These are phyloP conservation scores for Caenorhabditis sinica DNA, from an alignment of 2,888 invertebrate species.

Conservation along the genomic window DNA sequence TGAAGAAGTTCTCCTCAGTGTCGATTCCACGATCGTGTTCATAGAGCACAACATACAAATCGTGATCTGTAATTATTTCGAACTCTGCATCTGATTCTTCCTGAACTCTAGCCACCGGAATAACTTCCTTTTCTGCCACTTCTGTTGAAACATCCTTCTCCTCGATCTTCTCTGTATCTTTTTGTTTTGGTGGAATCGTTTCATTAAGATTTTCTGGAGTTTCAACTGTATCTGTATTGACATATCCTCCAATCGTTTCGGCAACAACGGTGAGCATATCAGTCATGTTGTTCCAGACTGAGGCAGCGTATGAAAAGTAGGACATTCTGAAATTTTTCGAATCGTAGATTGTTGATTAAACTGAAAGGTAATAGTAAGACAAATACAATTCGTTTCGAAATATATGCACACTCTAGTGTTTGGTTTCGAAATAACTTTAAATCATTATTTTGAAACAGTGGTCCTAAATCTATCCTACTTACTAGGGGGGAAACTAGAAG, in stretches of 20 bases:
- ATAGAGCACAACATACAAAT: constrained; percentile 6
- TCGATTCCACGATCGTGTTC: constrained; percentile 6
- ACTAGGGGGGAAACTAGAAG: too few relatives aligned
- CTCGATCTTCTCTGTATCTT: constrained; percentile 1
- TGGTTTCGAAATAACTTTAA: too few relatives aligned
- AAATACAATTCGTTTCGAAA: too few relatives aligned
- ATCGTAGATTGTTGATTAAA: neutral
- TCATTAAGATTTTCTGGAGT: neutral
- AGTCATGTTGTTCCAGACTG: constrained; percentile 2
- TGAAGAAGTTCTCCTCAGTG: constrained; percentile 16
- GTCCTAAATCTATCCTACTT: too few relatives aligned
- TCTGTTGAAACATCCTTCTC: neutral
- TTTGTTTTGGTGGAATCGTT: neutral
- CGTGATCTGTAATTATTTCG: constrained; percentile 17
- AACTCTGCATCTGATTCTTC: neutral
- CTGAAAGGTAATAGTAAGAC: too few relatives aligned
- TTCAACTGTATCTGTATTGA: neutral
- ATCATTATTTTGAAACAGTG: too few relatives aligned
- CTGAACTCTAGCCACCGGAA: too few relatives aligned
- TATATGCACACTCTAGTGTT: too few relatives aligned
- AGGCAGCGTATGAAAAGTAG: constrained; percentile 17
- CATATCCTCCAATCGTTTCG: neutral
- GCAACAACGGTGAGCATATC: neutral
- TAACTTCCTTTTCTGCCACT: neutral
- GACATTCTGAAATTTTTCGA: constrained; percentile 4